Conservation (phyloP, 1,140 invertebrate genomes). For the Neelides sp. region DNA sequence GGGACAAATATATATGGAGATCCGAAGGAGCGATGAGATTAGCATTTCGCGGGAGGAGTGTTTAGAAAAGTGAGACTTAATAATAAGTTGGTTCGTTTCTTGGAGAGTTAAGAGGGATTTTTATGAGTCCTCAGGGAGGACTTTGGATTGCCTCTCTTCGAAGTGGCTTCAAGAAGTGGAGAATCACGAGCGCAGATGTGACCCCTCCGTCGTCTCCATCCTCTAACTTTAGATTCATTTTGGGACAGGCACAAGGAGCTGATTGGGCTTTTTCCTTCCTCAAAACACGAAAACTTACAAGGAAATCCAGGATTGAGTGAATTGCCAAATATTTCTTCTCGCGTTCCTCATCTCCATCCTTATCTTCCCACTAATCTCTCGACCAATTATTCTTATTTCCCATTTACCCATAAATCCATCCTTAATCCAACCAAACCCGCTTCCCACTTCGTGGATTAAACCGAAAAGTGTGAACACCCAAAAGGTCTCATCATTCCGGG, state of each 20-base stretch:
- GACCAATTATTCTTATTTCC: no score
- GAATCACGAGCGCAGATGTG: slow-evolving; percentile 25
- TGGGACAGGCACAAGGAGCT: slow-evolving; percentile 1
- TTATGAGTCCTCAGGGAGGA: background rate
- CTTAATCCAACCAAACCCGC: no score
- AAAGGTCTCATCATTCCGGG: no score
- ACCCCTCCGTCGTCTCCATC: background rate
- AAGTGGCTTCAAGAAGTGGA: slow-evolving; percentile 1
- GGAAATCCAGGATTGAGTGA: no score
- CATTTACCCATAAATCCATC: no score
- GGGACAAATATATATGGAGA: slow-evolving; percentile 6
- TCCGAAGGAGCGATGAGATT: slow-evolving; percentile 9
- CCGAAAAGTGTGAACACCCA: no score
- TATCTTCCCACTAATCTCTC: no score
- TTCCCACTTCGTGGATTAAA: no score
- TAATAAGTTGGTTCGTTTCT: slow-evolving; percentile 6
- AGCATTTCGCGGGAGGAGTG: slow-evolving; percentile 7
- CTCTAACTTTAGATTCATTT: slow-evolving; percentile 10
- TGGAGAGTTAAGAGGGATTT: background rate
- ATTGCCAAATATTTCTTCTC: no score
- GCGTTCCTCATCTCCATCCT: no score
- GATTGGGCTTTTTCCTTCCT: background rate
- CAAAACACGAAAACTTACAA: no score
- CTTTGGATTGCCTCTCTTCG: slow-evolving; percentile 6
- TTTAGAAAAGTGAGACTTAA: slow-evolving; percentile 4